phyloP scores from a whole-genome alignment of 37 sponge, comb jelly and placozoan species.

The Tethya wilhelma region DNA sequence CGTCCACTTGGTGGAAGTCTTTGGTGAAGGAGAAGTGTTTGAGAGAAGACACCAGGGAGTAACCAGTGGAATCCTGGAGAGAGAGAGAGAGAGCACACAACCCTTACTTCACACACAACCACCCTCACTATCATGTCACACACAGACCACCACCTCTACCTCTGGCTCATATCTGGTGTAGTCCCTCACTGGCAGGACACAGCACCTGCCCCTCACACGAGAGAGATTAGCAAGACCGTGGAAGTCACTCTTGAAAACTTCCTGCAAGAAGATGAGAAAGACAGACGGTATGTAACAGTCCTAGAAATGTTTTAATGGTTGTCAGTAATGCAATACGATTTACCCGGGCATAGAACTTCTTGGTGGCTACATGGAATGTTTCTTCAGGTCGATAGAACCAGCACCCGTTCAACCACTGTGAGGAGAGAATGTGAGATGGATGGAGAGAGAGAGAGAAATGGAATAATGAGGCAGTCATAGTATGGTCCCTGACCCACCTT shows the following conservation, averaged over 20 bases:
- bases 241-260: slow-evolving; percentile 88
- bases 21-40: not conserved
- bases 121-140: no score
- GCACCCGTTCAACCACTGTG: slow-evolving; percentile 80
- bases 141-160: slow-evolving; percentile 41
- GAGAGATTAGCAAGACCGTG: slow-evolving; percentile 38
- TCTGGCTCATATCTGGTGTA: slow-evolving; percentile 65
- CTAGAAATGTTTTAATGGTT: no score
- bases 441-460: no score
- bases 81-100: no score
- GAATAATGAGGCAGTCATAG: no score
- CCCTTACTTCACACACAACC: no score
- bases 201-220: slow-evolving; percentile 55
- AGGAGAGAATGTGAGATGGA: not conserved
- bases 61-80: not conserved
- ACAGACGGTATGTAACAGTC: not conserved
- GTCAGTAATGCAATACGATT: no score
- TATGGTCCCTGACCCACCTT: slow-evolving; percentile 13
- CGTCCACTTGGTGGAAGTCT: not conserved
- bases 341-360: slow-evolving; percentile 81
- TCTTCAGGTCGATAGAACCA: slow-evolving; percentile 91
- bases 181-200: slow-evolving; percentile 70
- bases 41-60: not conserved
- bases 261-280: slow-evolving; percentile 37
- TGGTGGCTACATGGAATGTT: slow-evolving; percentile 83